Evolutionary conservation across 2,113 vertebrate genomes (phyloP).

Genomic region (Myiozetetes cayanensis): DNA sequence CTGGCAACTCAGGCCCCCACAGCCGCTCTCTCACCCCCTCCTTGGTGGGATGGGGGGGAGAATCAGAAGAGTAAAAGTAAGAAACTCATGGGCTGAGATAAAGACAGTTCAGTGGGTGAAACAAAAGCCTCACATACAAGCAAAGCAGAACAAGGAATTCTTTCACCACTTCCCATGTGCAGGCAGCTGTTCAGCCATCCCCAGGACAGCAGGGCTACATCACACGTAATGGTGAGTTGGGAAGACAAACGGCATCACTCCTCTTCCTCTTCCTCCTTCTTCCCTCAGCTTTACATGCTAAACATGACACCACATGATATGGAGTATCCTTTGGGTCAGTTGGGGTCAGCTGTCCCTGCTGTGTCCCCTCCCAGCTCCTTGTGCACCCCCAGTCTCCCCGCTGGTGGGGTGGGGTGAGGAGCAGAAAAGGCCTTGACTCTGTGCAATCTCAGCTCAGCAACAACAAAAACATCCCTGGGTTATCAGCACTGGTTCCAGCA

Average conservation of each 20-base stretch:
- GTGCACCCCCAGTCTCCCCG: neutral
- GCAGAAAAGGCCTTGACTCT: neutral
- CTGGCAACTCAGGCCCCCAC: neutral
- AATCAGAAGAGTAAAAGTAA: neutral
- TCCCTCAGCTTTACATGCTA: neutral
- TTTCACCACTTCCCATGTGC: neutral
- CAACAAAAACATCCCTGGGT: neutral
- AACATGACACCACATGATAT: neutral
- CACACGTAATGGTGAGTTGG: rapidly evolving
- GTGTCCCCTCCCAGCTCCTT: neutral
- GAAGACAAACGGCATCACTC: neutral
- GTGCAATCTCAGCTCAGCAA: neutral
- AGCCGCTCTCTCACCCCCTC: neutral
- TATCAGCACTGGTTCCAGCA: neutral
- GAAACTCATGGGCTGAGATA: neutral
- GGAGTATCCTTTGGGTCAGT: neutral
- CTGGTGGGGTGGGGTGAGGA: neutral
- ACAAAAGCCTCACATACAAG: neutral
- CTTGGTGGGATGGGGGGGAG: neutral
- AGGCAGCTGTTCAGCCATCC: neutral
- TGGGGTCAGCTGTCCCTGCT: neutral
- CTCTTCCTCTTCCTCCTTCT: neutral
- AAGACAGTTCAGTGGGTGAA: neutral
- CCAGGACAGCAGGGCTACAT: neutral
- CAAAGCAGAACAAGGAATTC: neutral